Conservation (phyloP, 1,140 invertebrate genomes). For the Oedothorax gibbosus region DNA sequence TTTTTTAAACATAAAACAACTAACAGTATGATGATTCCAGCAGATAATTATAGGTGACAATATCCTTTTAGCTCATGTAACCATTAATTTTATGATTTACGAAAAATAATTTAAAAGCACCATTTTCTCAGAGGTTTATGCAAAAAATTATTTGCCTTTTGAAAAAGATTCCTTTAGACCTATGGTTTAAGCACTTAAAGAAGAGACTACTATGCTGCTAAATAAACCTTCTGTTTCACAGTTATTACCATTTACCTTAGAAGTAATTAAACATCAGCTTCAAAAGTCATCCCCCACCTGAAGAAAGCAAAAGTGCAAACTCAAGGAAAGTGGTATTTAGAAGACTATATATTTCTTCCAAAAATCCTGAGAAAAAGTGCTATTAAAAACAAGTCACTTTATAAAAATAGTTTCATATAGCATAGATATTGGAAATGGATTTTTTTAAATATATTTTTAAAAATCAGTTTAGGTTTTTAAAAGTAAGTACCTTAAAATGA, state of each 20-base stretch:
- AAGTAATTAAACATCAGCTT: slow-evolving; percentile 12
- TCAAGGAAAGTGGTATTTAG: background rate
- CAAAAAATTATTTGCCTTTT: background rate
- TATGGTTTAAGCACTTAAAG: too few species aligned
- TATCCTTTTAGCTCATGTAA: too few species aligned
- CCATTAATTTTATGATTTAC: too few species aligned
- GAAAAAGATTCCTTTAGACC: background rate
- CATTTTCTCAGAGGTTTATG: background rate
- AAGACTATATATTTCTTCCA: slow-evolving; percentile 1
- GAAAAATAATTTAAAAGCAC: background rate
- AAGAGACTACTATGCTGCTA: too few species aligned
- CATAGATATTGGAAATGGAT: too few species aligned
- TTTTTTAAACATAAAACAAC: too few species aligned
- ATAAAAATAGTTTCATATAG: background rate
- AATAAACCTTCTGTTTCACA: background rate
- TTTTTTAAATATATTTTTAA: too few species aligned
- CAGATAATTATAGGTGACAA: too few species aligned
- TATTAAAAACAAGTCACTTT: slow-evolving; percentile 8
- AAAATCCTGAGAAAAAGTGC: slow-evolving; percentile 13
- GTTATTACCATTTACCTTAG: slow-evolving; percentile 34
- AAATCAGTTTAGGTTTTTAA: too few species aligned
- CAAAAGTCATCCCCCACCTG: background rate
- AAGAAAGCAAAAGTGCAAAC: slow-evolving; percentile 9
- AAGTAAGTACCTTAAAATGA: too few species aligned
- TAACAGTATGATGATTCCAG: too few species aligned